phyloP scores from a whole-genome alignment of 2,888 invertebrate genomes.

The Drosophila merina region DNA sequence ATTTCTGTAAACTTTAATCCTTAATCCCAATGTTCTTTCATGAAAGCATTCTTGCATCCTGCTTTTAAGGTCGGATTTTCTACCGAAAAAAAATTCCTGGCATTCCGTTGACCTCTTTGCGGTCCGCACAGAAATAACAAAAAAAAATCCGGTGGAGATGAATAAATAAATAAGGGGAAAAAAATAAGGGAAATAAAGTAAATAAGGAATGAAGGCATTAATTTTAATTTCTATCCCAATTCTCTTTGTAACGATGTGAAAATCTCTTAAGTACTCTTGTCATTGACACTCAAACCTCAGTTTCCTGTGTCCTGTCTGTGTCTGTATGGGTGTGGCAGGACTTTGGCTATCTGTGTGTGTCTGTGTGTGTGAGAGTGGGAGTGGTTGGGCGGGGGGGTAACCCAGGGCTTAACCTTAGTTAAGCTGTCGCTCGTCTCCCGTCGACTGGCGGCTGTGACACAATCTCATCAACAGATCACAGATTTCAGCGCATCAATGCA shows the following conservation, averaged over 20 bases:
- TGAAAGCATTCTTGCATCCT: not conserved
- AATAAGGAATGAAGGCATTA: constrained; percentile 66
- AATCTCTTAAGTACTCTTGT: constrained; percentile 83
- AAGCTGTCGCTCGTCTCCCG: constrained; percentile 67
- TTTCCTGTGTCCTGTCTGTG: constrained; percentile 1
- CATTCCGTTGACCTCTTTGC: constrained; percentile 41
- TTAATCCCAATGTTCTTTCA: not conserved
- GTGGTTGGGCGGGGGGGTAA: constrained; percentile 13
- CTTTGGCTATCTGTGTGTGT: constrained; percentile 17
- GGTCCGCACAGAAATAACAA: constrained; percentile 10
- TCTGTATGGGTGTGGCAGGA: constrained; percentile 14
- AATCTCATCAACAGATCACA: constrained; percentile 81
- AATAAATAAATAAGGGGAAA: not conserved
- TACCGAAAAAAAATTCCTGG: constrained; percentile 8
- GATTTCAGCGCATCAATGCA: constrained; percentile 62
- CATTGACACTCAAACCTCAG: constrained; percentile 77
- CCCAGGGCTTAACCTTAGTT: constrained; percentile 77
- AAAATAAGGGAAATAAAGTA: constrained; percentile 9
- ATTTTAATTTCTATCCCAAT: constrained; percentile 80
- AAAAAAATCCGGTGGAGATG: constrained; percentile 7
- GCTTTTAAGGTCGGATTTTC: not conserved
- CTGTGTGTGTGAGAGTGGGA: constrained; percentile 22
- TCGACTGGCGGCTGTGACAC: constrained; percentile 74
- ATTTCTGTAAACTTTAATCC: not conserved
- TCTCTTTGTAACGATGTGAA: constrained; percentile 81